Evolutionary conservation across 2,888 invertebrate genomes (phyloP).

Genomic region (Ariolimax columbianus): DNA sequence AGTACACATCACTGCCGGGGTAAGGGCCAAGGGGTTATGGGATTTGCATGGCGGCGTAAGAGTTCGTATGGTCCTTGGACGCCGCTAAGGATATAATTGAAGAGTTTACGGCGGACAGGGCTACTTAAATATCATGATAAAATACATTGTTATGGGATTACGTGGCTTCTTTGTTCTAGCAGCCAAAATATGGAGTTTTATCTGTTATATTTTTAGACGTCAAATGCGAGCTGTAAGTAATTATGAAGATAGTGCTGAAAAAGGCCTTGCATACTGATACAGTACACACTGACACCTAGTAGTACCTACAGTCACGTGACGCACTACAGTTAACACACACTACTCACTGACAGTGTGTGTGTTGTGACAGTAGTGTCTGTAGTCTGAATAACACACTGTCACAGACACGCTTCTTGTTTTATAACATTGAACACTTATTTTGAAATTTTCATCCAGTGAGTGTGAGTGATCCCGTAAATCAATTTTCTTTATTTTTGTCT

Average conservation of each 20-base stretch:
- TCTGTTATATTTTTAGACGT: slow-evolving; percentile 97
- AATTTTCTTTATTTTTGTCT: too few relatives aligned
- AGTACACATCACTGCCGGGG: not conserved
- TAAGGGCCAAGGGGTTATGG: slow-evolving; percentile 64
- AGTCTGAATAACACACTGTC: too few relatives aligned
- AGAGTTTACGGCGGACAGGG: not conserved
- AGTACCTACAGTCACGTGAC: too few relatives aligned
- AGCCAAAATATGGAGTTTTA: slow-evolving; percentile 98
- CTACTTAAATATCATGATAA: slow-evolving; percentile 85
- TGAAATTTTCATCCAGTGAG: too few relatives aligned
- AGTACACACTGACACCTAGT: too few relatives aligned
- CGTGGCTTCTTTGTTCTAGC: slow-evolving; percentile 96
- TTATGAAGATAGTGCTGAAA: not conserved
- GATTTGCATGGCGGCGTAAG: slow-evolving; percentile 70
- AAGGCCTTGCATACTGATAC: too few relatives aligned
- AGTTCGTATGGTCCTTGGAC: slow-evolving; percentile 23
- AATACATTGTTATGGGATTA: slow-evolving; percentile 98
- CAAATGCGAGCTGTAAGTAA: slow-evolving; percentile 96
- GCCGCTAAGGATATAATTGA: slow-evolving; percentile 12
- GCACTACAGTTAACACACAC: too few relatives aligned
- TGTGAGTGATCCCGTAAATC: too few relatives aligned
- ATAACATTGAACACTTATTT: too few relatives aligned
- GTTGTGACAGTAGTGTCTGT: too few relatives aligned
- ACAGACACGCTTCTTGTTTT: too few relatives aligned
- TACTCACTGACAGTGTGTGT: too few relatives aligned